Evolutionary conservation across 2,888 invertebrate species (phyloP), one percentile per base, ranked within the genome.

Genomic region (Harpalus rubripes): DNA sequence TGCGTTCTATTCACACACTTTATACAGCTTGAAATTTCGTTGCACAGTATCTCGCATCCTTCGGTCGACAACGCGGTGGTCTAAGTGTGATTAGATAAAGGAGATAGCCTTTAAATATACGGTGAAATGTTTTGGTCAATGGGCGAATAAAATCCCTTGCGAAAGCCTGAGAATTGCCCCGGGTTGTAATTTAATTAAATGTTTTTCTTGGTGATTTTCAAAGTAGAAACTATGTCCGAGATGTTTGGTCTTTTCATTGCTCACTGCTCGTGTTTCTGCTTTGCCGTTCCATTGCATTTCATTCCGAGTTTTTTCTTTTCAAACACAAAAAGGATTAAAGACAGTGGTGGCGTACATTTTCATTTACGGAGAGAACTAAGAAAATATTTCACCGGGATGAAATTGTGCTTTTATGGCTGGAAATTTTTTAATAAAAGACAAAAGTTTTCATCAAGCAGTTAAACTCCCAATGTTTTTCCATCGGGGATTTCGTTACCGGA

Each of bases 171-270:
- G 41, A 72, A 72, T 32, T 72, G 41, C 68, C 16, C 15, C 15
- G 68, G 10, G 41, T 39, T 72, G 41, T 72, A 72, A 72, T 72
- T 72, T 72, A 72, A 72, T 72, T 72, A 72, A 72, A 72, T 72
- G 68, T 72, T 72, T 72, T 72, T 72, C 68, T 72, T 72, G 39
- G 39, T 72, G 68, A 72, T 72, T 72, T 72, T 72, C 68, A 72
- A 72, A 72, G 39, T 41, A 39, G 68, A 39, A 63, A 72, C 68
- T 72, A 72, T 15, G 41, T 72, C 16, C 68, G 41, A 72, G 68
- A 72, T 72, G 68, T 72, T 72, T 72, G 68, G 15, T 72, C 68
- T 72, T 18, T 22, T 63, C 44, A 12, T 12, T 26, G 18, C 18
- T 15, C 63, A 1, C 22, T 63, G 12, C 18, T 22, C 63, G 15